phyloP scores from a whole-genome alignment of 1,140 invertebrate genomes.

The Pseudomyrmex gracilis region DNA sequence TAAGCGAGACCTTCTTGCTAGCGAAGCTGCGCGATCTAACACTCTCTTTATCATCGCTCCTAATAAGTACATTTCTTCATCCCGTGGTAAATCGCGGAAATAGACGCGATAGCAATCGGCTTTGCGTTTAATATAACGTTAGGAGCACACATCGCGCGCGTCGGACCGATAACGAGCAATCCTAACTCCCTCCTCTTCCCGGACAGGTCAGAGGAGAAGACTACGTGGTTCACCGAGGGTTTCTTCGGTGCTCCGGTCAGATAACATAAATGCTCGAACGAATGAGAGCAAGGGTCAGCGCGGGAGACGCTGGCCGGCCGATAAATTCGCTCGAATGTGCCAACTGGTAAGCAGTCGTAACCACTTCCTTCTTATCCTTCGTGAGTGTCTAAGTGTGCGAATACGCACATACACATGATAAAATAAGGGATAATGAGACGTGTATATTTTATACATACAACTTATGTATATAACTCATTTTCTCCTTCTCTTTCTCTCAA shows the following conservation, averaged over 20 bases:
- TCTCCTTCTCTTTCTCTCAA: not conserved
- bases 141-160: not conserved
- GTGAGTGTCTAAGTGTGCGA: not conserved
- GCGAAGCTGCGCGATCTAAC: slow-evolving; percentile 2
- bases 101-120: slow-evolving; percentile 34
- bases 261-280: slow-evolving; percentile 61
- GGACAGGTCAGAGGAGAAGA: not conserved
- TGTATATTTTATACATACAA: too few relatives aligned
- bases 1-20: slow-evolving; percentile 28
- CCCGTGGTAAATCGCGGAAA: slow-evolving; percentile 9
- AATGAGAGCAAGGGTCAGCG: slow-evolving; percentile 51
- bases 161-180: slow-evolving; percentile 55
- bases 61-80: slow-evolving; percentile 34
- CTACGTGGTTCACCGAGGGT: not conserved
- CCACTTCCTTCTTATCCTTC: slow-evolving; percentile 33
- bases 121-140: slow-evolving; percentile 47
- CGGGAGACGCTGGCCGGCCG: not conserved
- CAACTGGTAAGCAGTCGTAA: slow-evolving; percentile 34
- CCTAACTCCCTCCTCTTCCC: slow-evolving; percentile 24
- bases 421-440: too few relatives aligned
- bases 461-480: too few relatives aligned
- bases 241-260: slow-evolving; percentile 18
- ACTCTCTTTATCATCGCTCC: not conserved
- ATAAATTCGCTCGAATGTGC: slow-evolving; percentile 60
- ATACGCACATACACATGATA: too few relatives aligned